Evolutionary conservation across 2,888 invertebrate genomes (phyloP), one percentile per base, ranked within the genome.

Genomic region (Hyles lineata): DNA sequence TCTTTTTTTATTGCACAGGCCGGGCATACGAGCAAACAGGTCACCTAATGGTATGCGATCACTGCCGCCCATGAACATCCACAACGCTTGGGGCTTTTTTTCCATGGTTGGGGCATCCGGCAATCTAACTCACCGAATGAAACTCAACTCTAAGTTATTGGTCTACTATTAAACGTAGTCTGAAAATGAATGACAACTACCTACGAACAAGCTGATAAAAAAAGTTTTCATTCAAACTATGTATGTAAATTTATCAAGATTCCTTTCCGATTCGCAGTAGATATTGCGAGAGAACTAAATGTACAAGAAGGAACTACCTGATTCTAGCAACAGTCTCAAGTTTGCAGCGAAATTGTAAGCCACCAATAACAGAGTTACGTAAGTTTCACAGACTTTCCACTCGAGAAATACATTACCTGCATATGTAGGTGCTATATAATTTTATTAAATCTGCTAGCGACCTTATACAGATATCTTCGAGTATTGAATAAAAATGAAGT

Each of bases 341-440:
- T 84, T 86, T 76, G 74, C 76, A 58, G 55, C 78, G 78, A 80
- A 87, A 85, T 86, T 82, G 83, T 84, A 83, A 86, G 81, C 82
- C 78, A 79, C 82, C 85, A 80, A 83, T 86, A 86, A 83, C 83
- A 78, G 79, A 75, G 83, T 80, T 81, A 19, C 23, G 62, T 58
- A 72, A 63, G 21, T 63, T 72, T 35, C 63, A 55, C 61, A 71
- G 61, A 80, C 77, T 79, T 82, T 77, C 76, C 73, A 74, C 74
- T 67, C 35, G 15, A 67, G 67, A 67, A 67, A 67, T 67, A 50
- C 67, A 67, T 50, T 67, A 67, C 50, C 23, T 67, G 43, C 67
- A 67, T 50, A 67, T 67, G 67, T 43, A 50, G 43, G 43, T 43
- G 50, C 50, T 67, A 50, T 43, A 23, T 63, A 35, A 63, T 63